Percentiles rank a stretch among this genome's conserved stretches.
phyloP scores from a whole-genome alignment of 2,113 vertebrate genomes.

The Lathamus discolor region DNA sequence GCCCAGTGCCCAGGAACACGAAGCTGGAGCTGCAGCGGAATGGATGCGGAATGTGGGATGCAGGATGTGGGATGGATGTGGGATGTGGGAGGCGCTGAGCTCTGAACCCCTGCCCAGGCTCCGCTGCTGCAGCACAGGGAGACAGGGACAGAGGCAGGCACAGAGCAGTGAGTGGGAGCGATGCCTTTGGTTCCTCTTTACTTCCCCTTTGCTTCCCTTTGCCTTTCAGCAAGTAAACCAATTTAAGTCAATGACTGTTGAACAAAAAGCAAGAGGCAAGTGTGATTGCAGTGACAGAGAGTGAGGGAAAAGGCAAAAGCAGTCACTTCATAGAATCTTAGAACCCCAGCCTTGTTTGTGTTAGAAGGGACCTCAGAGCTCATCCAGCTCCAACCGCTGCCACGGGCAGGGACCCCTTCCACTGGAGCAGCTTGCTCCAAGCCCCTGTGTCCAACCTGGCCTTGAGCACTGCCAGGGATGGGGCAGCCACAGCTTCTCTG shows the following conservation, averaged over 20 bases:
- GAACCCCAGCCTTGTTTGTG: background rate
- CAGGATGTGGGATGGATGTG: background rate
- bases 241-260: background rate
- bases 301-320: background rate
- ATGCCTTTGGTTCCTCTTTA: background rate
- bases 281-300: background rate
- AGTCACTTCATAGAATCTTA: background rate
- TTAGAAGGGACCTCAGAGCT: background rate
- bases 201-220: background rate
- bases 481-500: no score
- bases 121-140: rapidly evolving
- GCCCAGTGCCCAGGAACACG: background rate
- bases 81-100: background rate
- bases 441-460: no score
- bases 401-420: rapidly evolving
- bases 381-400: rapidly evolving
- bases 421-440: no score
- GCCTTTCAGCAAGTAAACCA: background rate
- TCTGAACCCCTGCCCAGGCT: background rate
- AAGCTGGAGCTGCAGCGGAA: background rate
- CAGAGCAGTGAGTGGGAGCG: background rate
- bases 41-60: background rate
- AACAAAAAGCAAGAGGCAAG: background rate
- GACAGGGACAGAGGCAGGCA: background rate
- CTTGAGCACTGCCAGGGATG: no score